phyloP scores from a whole-genome alignment of 2,888 invertebrate genomes.

The Mythimna lalbum region DNA sequence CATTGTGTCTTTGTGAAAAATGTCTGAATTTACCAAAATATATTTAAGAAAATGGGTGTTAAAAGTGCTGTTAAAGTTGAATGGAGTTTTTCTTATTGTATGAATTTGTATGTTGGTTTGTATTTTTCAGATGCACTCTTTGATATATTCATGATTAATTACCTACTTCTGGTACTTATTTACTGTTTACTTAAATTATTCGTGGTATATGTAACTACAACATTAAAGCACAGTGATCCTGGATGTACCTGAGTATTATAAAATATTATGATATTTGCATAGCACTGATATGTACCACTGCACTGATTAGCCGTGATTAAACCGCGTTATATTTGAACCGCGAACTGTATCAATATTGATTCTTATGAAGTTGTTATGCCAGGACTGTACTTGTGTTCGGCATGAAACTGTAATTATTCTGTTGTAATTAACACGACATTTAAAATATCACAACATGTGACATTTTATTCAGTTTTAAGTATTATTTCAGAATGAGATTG shows the following conservation, averaged over 20 bases:
- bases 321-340: background rate
- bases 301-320: slow-evolving; percentile 22
- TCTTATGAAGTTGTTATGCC: slow-evolving; percentile 15
- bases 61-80: slow-evolving; percentile 55
- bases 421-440: background rate
- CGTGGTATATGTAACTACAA: slow-evolving; percentile 30
- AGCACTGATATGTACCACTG: slow-evolving; percentile 26
- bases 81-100: slow-evolving; percentile 42
- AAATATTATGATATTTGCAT: slow-evolving; percentile 44
- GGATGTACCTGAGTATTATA: slow-evolving; percentile 52
- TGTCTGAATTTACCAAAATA: slow-evolving; percentile 67
- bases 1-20: slow-evolving; percentile 67
- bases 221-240: slow-evolving; percentile 25
- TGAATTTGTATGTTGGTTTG: slow-evolving; percentile 42
- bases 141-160: slow-evolving; percentile 23
- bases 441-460: slow-evolving; percentile 22
- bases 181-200: slow-evolving; percentile 54
- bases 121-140: slow-evolving; percentile 39
- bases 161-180: slow-evolving; percentile 51
- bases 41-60: slow-evolving; percentile 57
- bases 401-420: slow-evolving; percentile 6
- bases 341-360: slow-evolving; percentile 4
- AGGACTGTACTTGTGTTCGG: background rate
- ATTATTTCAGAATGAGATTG: slow-evolving; percentile 45
- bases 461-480: slow-evolving; percentile 8